These are phyloP conservation scores for Cheilosia vulpina DNA, from an alignment of 2,888 invertebrate species.

Conservation along the genomic window DNA sequence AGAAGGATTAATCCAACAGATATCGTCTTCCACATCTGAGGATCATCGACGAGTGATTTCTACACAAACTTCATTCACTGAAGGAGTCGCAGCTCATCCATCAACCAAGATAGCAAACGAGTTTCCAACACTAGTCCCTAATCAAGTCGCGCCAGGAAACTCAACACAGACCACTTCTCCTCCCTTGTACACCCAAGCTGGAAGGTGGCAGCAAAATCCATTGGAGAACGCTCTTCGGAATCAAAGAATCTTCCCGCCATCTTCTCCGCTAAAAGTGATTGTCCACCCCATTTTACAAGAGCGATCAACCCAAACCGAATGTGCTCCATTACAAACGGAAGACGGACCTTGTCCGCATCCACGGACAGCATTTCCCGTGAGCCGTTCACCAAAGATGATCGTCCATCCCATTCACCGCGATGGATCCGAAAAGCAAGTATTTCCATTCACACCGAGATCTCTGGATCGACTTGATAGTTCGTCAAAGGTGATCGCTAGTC, in stretches of 20 bases:
- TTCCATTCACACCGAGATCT: slow-evolving; percentile 53
- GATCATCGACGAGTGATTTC: no score
- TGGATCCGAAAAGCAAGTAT: slow-evolving; percentile 7
- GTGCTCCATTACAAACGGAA: not conserved
- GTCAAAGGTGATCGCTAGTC: slow-evolving; percentile 46
- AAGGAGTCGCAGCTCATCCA: no score
- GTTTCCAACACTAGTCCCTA: slow-evolving; percentile 7
- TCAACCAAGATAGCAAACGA: not conserved
- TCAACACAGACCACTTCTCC: slow-evolving; percentile 8
- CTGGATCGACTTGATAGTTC: slow-evolving; percentile 40
- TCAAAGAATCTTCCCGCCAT: not conserved
- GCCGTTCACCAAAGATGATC: slow-evolving; percentile 46
- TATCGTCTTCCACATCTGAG: no score
- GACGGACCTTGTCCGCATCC: not conserved
- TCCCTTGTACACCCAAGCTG: not conserved
- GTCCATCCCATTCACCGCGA: slow-evolving; percentile 40
- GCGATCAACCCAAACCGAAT: slow-evolving; percentile 14
- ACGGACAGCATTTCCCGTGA: slow-evolving; percentile 43
- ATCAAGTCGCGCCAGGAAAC: slow-evolving; percentile 7
- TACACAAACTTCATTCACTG: no score
- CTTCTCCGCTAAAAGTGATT: slow-evolving; percentile 14
- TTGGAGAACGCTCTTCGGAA: not conserved
- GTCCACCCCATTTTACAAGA: slow-evolving; percentile 36
- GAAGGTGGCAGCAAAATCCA: not conserved
- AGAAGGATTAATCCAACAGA: no score